These are phyloP conservation scores for Gallirallus australis DNA, from an alignment of 2,797 vertebrate genomes.

Conservation along the genomic window DNA sequence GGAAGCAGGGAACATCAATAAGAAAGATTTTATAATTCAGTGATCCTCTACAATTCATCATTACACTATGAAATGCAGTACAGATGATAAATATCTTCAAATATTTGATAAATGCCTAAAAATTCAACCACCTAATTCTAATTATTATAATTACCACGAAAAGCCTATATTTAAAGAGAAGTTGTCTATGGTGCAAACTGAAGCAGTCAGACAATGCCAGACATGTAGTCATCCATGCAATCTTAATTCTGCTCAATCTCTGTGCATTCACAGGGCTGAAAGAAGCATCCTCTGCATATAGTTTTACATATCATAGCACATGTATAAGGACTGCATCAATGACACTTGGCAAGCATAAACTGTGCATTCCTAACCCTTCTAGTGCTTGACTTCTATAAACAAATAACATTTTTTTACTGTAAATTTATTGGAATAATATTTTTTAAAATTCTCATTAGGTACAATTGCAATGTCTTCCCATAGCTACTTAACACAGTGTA, in stretches of 20 bases:
- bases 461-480: neutral
- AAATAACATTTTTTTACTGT: neutral
- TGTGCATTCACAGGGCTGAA: neutral
- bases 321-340: neutral
- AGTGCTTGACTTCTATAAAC: neutral
- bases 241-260: neutral
- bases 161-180: neutral
- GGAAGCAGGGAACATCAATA: neutral
- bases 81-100: conserved; percentile 3
- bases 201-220: neutral
- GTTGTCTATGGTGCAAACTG: neutral
- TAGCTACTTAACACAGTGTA: neutral
- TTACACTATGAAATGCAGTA: neutral
- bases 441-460: neutral
- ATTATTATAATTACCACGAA: neutral
- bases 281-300: neutral
- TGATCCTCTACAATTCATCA: neutral
- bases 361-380: neutral
- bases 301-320: neutral
- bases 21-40: neutral
- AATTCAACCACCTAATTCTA: neutral
- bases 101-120: conserved; percentile 25
- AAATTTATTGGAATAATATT: neutral
- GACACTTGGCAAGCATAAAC: neutral
- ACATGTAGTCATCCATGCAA: neutral